Evolutionary conservation across 2,797 vertebrate species (phyloP), one percentile per base, ranked within the genome.

Genomic region (Galago senegalensis): DNA sequence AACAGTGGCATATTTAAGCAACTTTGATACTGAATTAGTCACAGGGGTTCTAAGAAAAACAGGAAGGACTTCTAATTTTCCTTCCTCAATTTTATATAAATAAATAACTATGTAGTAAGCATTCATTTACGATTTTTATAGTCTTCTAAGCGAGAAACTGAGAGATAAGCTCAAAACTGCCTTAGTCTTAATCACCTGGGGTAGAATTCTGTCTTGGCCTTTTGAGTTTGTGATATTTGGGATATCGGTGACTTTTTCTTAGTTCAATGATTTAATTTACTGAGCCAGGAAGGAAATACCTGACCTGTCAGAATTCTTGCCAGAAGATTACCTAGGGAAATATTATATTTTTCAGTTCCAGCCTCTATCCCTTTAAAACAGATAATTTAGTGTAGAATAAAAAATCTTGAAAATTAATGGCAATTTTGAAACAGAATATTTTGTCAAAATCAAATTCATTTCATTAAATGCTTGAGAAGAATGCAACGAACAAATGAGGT

Each of bases 401-500:
- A 95, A 98, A 94, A 96, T 96, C 96, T 96, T 93, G 61, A 95
- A 96, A 98, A 98, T 98, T 96, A 98, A 98, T 97, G 97, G 97
- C 92, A 89, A 98, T 98, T 98, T 98, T 98, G 97, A 98, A 98
- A 97, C 94, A 96, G 98, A 99, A 98, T 98, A 98, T 99, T 99
- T 99, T 98, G 98, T 98, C 98, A 98, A 98, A 99, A 99, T 98
- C 96, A 97, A 98, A 98, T 99, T 98, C 98, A 98, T 98, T 98
- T 99, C 98, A 98, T 98, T 98, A 97, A 99, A 99, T 99, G 98
- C 98, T 98, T 95, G 98, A 98, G 98, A 98, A 99, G 99, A 99
- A 99, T 99, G 99, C 98, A 98, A 98, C 97, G 98, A 99, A 98
- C 98, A 99, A 99, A 99, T 99, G 99, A 99, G 99, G 99, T 99